Evolutionary conservation across 2,113 vertebrate genomes (phyloP), one percentile per base, ranked within the genome.

Genomic region (Promerops cafer): DNA sequence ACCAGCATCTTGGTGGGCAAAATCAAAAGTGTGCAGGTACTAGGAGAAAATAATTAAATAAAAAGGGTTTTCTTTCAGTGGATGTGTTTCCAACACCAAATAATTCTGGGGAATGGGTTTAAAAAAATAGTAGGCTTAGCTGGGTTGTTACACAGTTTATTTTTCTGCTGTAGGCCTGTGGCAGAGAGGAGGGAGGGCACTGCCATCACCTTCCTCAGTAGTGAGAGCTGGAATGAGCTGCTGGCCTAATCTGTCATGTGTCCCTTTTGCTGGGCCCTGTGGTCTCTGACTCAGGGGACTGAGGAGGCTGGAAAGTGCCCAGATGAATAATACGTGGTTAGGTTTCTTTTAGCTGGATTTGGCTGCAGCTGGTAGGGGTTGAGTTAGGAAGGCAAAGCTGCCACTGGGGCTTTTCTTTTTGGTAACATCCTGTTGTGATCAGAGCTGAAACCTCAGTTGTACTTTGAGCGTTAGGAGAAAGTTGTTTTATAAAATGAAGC

Each of bases 361-460:
- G 79, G 30, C 68, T 54, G 79, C 33, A 61, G 45, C 64, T 76
- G 5, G 27, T 56, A 31, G 28, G n/a, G 42, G 52, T 24, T 0
- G 4, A 57, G 6, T 37, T 60, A 2, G 10, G 66, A 60, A 81
- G 50, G 66, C 75, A 88, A 21, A 85, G 57, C 50, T 88, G 71
- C 54, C 27, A 7, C 1, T 35, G 42, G 28, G 31, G 10, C 13
- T 88, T 87, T 20, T 54, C 13, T 37, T 49, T 60, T 47, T 60
- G 31, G 10, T 63, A 9, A 9, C 13, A 22, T 8, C 13, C 21
- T 0, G 0, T 42, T 86, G 39, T 1, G 27, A 12, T 42, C n/a
- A 63, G 21, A 86, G 24, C 59, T 16, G 11, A 47, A 79, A 16
- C 19, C 40, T 84, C 27, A 16, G 17, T 9, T 76, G 75, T 35